Evolutionary conservation across 2,888 invertebrate species (phyloP).

Genomic region (Drosophila hawaiiensis): DNA sequence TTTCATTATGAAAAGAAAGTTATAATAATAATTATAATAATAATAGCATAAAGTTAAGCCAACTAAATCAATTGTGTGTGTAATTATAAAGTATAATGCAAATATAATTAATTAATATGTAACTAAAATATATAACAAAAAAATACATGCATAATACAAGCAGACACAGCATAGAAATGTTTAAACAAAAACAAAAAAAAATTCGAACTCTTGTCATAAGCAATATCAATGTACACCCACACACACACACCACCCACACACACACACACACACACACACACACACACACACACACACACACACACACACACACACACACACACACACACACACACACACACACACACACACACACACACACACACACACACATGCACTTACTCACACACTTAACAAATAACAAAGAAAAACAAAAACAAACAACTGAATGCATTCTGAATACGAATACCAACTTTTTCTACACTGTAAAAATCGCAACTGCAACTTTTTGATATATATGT

Average conservation of each 20-base stretch:
- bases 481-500: slow-evolving; percentile 64
- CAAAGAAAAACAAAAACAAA: slow-evolving; percentile 16
- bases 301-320: slow-evolving; percentile 12
- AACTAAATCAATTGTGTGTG: slow-evolving; percentile 72
- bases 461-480: slow-evolving; percentile 77
- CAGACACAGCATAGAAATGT: slow-evolving; percentile 45
- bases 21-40: slow-evolving; percentile 63
- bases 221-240: slow-evolving; percentile 34
- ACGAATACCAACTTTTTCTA: slow-evolving; percentile 66
- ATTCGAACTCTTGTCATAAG: slow-evolving; percentile 28
- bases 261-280: slow-evolving; percentile 7
- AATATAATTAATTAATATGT: slow-evolving; percentile 64
- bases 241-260: slow-evolving; percentile 14
- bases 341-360: slow-evolving; percentile 7
- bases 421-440: slow-evolving; percentile 56
- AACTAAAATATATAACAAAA: slow-evolving; percentile 39
- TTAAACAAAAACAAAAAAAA: slow-evolving; percentile 34
- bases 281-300: not conserved
- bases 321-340: slow-evolving; percentile 17
- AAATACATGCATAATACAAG: slow-evolving; percentile 29
- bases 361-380: not conserved
- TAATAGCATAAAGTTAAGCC: slow-evolving; percentile 65
- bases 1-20: slow-evolving; percentile 71
- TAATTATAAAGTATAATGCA: slow-evolving; percentile 67
- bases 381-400: slow-evolving; percentile 2